Conservation (phyloP, 2,113 vertebrate species). For the Acrocephalus kingi region DNA sequence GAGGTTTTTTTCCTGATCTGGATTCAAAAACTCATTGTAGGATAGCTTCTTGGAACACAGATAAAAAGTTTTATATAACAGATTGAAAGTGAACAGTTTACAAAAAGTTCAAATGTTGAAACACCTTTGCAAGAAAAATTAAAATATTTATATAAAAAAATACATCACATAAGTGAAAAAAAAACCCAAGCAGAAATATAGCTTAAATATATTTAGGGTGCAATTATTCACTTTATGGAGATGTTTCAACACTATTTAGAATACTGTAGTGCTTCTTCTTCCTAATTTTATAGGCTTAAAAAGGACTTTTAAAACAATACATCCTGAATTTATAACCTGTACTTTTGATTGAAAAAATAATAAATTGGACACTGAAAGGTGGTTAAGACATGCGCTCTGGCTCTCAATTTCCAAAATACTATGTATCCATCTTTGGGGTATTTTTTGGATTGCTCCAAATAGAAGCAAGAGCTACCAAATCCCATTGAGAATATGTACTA, state of each 20-base stretch:
- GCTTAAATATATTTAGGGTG: background rate
- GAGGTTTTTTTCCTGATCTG: background rate
- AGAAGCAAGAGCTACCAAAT: background rate
- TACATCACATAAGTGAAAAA: background rate
- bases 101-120: background rate
- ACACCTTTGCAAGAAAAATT: background rate
- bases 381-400: background rate
- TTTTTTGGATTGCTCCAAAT: background rate
- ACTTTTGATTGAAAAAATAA: background rate
- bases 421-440: rapidly evolving
- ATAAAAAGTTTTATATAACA: background rate
- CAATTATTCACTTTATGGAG: background rate
- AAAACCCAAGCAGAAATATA: background rate
- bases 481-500: background rate
- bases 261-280: background rate
- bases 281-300: background rate
- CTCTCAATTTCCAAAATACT: background rate
- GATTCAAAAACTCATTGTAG: background rate
- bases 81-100: background rate
- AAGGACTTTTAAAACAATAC: background rate
- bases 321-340: background rate
- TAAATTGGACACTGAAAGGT: background rate
- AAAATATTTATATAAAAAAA: background rate
- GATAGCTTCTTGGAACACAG: background rate
- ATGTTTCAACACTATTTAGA: background rate